Base-by-base conservation (phyloP, 2,888 invertebrate species). In the Oligia fasciuncula region DNA sequence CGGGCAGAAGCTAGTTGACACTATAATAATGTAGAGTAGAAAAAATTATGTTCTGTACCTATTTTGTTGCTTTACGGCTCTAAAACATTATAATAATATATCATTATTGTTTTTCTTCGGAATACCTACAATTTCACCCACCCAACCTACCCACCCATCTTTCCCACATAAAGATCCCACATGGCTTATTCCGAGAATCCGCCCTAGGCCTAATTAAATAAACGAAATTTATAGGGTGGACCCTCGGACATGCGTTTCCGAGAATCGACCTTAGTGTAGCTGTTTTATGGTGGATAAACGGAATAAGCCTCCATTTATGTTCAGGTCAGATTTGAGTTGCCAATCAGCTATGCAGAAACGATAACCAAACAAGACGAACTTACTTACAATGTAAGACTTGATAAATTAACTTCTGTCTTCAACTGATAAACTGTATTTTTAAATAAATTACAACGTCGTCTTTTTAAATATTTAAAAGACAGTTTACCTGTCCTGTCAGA, bases 301-400 rank as follows among this genome's bases (percentile, higher is more conserved):
- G 40, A 40, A 40, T 40, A 40, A 40, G 40, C 5, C 40, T 40
- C 40, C 40, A 71, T 68, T 62, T 67, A 68, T 68, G 43, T 67
- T 46, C 5, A 19, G 2, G 19, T 84, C 29, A 40, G 43, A 75
- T 66, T 46, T 14, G 19, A 63, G 51, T 23, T 54, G 70, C 62
- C 46, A 71, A 69, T 70, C 60, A 57, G 60, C 1, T 57, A 35
- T 29, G 17, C 29, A 69, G 68, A 46, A 66, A 75, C 19, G 57
- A 69, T 51, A 68, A 51, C 62, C 72, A 72, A 75, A 75, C 65
- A 78, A 71, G 66, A 71, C 51, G n/a, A 67, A 35, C 54, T 74
- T 40, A 40, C 74, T 65, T 79, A 84, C 79, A 86, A 79, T 74
- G 78, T 81, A 79, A 67, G 66, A 63, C 66, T 76, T 87, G 67